Evolutionary conservation across 53 echinoderm and acorn worm genomes (phyloP), one percentile per base, ranked within the genome.

Genomic region (Apostichopus leukothele): DNA sequence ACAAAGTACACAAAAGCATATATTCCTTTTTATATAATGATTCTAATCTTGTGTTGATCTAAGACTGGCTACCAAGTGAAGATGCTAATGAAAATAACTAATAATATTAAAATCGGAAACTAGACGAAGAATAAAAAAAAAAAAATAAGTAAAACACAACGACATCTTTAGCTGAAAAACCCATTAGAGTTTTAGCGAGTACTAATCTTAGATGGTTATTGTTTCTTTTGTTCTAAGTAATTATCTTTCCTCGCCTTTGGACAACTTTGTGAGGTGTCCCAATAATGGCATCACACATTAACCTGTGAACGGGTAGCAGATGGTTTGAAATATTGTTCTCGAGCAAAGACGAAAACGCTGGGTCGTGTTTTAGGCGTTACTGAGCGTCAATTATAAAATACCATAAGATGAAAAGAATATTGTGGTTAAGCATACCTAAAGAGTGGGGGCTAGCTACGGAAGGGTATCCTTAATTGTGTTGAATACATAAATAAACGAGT

Each of bases 221-320:
- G 81, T 54, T 81, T 81, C 81, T 81, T 54, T 81, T 4, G 55
- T 57, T 13, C 23, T 6, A 51, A 52, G 60, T 81, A 81, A 81
- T 81, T 51, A 59, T 22, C 81, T 80, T 80, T 52, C 55, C 55
- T 81, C 54, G 23, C 60, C 20, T 55, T 6, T 11, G 21, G 55
- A 19, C 55, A 54, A 59, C 9, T 25, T 9, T n/a, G 6, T 1
- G 21, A 57, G 81, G 81, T 81, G 81, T 81, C 20, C 19, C n/a
- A 81, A 57, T 57, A 81, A 81, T 81, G 19, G 55, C 55, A 81
- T 81, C 55, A 54, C 81, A 81, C 55, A 6, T 11, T 22, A 11
- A 81, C 50, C 19, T 81, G 81, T 81, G 54, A 81, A 81, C 52
- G 55, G 81, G 81, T 81, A 81, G 81, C 81, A 81, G 81, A 23